Evolutionary conservation across 2,797 vertebrate genomes (phyloP).

Genomic region (Molossus molossus): DNA sequence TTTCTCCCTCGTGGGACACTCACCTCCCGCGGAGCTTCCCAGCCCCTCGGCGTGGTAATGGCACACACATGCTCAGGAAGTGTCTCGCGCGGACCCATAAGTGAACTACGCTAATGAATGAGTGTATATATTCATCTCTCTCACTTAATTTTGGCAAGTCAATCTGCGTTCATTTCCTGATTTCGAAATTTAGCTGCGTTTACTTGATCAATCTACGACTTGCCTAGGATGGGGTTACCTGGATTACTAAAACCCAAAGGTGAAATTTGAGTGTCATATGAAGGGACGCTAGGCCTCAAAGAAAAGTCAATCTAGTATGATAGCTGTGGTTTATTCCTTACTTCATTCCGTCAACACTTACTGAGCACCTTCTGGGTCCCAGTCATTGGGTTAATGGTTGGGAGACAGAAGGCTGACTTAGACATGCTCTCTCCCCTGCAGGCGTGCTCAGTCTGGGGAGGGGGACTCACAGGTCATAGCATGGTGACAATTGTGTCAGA

Average conservation of each 20-base stretch:
- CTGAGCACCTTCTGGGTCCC: not conserved
- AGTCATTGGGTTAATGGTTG: not conserved
- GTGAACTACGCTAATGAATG: no score
- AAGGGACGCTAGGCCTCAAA: slow-evolving; percentile 3
- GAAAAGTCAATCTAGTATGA: not conserved
- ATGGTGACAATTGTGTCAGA: not conserved
- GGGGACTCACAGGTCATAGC: not conserved
- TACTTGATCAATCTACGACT: not conserved
- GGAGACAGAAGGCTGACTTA: not conserved
- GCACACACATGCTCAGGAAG: no score
- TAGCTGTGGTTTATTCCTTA: not conserved
- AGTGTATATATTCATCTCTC: slow-evolving; percentile 4
- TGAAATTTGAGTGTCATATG: slow-evolving; percentile 33
- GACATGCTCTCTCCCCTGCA: not conserved
- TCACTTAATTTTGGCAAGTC: not conserved
- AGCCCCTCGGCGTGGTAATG: no score
- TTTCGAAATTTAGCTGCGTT: not conserved
- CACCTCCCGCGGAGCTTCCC: no score
- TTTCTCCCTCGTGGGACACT: no score
- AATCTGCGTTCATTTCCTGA: not conserved
- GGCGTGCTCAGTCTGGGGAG: not conserved
- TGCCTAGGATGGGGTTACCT: not conserved
- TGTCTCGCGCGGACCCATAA: no score
- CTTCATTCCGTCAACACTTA: slow-evolving; percentile 19
- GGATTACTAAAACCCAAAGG: not conserved